These are phyloP conservation scores for Benitochromis conjunctus DNA, from an alignment of 2,113 vertebrate genomes.

Conservation along the genomic window DNA sequence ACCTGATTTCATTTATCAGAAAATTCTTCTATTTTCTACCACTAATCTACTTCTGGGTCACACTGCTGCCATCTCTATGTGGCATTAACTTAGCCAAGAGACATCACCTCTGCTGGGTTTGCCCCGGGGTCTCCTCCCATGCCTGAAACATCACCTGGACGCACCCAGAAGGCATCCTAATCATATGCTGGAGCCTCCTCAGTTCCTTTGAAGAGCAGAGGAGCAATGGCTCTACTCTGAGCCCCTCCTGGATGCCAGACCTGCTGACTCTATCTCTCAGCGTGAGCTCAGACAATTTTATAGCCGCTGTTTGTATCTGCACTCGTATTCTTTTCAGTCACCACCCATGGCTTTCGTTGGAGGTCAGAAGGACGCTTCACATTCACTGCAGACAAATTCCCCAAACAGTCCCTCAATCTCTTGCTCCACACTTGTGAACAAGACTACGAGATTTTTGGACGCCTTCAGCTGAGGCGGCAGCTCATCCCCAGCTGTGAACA, in stretches of 20 bases:
- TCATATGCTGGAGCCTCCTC: neutral
- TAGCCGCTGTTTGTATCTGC: neutral
- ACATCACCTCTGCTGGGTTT: neutral
- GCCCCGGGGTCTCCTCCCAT: neutral
- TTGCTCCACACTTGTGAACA: neutral
- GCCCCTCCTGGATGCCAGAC: neutral
- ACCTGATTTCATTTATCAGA: neutral
- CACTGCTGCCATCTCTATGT: neutral
- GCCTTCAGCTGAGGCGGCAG: neutral
- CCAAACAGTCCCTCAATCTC: neutral
- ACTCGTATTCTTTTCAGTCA: neutral
- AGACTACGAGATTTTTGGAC: neutral
- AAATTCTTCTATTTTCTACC: neutral
- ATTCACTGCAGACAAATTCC: neutral
- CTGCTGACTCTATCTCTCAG: neutral
- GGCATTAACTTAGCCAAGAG: neutral
- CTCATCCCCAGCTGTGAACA: neutral
- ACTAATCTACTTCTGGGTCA: neutral
- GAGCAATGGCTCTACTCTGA: neutral
- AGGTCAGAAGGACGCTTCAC: neutral
- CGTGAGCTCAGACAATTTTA: neutral
- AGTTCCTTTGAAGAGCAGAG: neutral
- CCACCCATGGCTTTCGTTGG: rapidly evolving
- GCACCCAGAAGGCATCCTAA: neutral
- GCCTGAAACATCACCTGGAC: neutral